Base-by-base conservation (phyloP, 2,797 vertebrate species). In the Anguilla obscura region DNA sequence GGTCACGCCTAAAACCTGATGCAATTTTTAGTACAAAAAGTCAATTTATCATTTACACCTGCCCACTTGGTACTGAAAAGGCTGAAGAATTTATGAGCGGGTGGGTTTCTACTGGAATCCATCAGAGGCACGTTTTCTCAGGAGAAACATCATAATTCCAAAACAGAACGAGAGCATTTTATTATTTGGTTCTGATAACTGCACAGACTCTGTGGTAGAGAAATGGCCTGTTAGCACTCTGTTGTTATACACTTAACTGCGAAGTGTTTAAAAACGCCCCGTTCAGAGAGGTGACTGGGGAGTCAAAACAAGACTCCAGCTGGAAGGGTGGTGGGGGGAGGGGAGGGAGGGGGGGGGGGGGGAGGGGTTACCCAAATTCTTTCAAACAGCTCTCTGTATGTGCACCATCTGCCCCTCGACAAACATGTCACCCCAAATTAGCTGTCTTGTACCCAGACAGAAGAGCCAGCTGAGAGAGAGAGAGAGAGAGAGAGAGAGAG, bases 151-250 rank as follows among this genome's bases (percentile, higher is more conserved):
- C 16, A 36, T 21, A 1, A 45, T 24, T 80, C 76, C 76, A 45
- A 45, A 45, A 80, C 36, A 45, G 16, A 80, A 14, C 36, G 1
- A 80, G 0, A 40, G 8, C n/a, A 24, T 80, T 80, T 80, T 21
- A 45, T 40, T 45, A 80, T 80, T 80, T 80, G 16, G 16, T 5
- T 80, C 76, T 24, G 16, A 80, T 80, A 40, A 80, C 18, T 45
- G 16, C 27, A 33, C 12, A 36, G 2, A 3, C 74, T 40, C 10
- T 21, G 33, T 6, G 30, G 12, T 36, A 14, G 9, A 74, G n/a
- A 30, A 71, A 71, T 27, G n/a, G 88, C 83, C 88, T 85, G 92
- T 91, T 85, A 86, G 45, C n/a, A 58, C 87, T 79, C 76, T 89
- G 86, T 16, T 18, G 66, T 86, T 88, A 91, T 88, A 21, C 36